A percentile compares a stretch with the other conserved stretches of the same genome.
phyloP scores from a whole-genome alignment of 2,888 invertebrate genomes.

The Argyresthia albistria region DNA sequence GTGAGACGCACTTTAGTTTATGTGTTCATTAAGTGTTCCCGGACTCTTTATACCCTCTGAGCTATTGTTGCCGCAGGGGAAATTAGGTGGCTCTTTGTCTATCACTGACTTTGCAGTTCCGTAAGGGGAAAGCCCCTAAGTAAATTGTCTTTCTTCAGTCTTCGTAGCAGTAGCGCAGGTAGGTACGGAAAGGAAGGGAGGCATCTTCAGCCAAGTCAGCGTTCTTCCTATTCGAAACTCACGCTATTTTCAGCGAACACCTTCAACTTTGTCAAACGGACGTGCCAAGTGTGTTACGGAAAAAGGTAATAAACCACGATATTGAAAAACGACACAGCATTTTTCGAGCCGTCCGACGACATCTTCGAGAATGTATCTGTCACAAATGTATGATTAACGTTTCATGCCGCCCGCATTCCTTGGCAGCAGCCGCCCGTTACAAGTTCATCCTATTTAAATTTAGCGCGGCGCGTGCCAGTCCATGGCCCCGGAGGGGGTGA shows the following conservation, averaged over 20 bases:
- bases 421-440: slow-evolving; percentile 56
- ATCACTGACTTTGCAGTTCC: slow-evolving; percentile 42
- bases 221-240: neutral
- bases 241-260: neutral
- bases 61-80: slow-evolving; percentile 45
- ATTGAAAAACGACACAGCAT: slow-evolving; percentile 24
- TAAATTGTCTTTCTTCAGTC: neutral
- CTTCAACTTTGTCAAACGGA: neutral
- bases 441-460: slow-evolving; percentile 71
- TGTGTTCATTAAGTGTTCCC: slow-evolving; percentile 63
- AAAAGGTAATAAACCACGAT: neutral
- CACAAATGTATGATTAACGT: slow-evolving; percentile 69
- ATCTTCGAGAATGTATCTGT: slow-evolving; percentile 51
- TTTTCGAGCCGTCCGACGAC: slow-evolving; percentile 33
- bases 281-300: neutral
- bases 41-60: slow-evolving; percentile 56
- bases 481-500: slow-evolving; percentile 25
- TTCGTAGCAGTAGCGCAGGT: neutral
- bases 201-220: too few species aligned
- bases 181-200: neutral
- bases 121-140: slow-evolving; percentile 15
- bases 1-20: slow-evolving; percentile 46
- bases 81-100: slow-evolving; percentile 57
- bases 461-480: slow-evolving; percentile 67
- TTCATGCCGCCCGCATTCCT: slow-evolving; percentile 54